phyloP scores from a whole-genome alignment of 2,888 invertebrate species.

The Anoncus sp. region DNA sequence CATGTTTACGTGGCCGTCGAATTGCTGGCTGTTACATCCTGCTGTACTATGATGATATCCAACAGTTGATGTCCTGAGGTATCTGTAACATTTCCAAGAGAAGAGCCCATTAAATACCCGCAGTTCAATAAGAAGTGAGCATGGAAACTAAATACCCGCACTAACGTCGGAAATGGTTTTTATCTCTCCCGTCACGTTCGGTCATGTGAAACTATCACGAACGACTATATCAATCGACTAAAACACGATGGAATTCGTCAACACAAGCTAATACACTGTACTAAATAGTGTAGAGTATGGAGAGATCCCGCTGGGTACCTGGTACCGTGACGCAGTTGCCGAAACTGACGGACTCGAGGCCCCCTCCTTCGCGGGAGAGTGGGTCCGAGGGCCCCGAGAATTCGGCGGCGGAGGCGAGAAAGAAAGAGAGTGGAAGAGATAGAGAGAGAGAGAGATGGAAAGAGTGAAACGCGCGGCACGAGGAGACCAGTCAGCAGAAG shows the following conservation, averaged over 20 bases:
- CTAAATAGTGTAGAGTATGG: constrained; percentile 39
- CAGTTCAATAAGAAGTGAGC: not conserved
- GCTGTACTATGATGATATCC: constrained; percentile 42
- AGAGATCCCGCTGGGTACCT: constrained; percentile 60
- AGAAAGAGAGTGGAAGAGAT: constrained; percentile 33
- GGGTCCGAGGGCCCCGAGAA: constrained; percentile 57
- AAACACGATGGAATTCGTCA: constrained; percentile 35
- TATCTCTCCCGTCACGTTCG: not conserved
- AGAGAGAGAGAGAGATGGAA: constrained; percentile 40
- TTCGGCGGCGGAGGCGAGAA: constrained; percentile 44
- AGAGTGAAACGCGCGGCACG: constrained; percentile 52
- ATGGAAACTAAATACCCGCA: not conserved
- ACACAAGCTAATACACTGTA: constrained; percentile 39
- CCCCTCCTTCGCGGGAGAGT: constrained; percentile 65
- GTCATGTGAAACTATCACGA: not conserved
- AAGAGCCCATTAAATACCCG: constrained; percentile 3
- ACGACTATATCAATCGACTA: constrained; percentile 10
- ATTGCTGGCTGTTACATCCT: constrained; percentile 65
- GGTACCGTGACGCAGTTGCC: constrained; percentile 77
- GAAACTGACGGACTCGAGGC: constrained; percentile 72
- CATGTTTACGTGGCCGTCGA: constrained; percentile 69
- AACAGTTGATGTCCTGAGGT: constrained; percentile 69
- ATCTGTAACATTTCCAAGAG: constrained; percentile 71
- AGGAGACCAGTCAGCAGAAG: constrained; percentile 43
- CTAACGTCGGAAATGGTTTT: not conserved